Base-by-base conservation (phyloP, 2,888 invertebrate species). In the Drosophila subsilvestris region DNA sequence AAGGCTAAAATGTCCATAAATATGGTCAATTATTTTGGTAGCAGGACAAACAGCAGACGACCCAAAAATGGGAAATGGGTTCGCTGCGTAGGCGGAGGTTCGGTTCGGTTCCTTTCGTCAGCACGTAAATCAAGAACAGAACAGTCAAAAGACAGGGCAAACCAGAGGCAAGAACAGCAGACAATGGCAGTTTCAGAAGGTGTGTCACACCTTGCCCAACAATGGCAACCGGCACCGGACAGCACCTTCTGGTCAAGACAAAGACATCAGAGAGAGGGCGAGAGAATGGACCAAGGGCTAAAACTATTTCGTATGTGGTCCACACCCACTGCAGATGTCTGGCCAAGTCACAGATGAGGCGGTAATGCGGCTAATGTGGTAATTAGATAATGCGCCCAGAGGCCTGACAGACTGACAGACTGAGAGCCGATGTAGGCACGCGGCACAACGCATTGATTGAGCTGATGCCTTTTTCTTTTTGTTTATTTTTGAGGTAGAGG, bases 1-100 rank as follows among this genome's bases (percentile, higher is more conserved):
- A 89, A 87, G 88, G 83, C 86, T 84, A 83, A 88, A 90, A 88
- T 88, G 81, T 77, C 84, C 88, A 90, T 90, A 90, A 88, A 89
- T 90, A 90, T 86, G 84, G 82, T 61, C 88, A 89, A 89, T 89
- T 90, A 90, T 86, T 76, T 79, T 70, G 69, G 68, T 65, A 65
- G 63, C 74, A 75, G 71, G 68, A 70, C 74, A 76, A 68, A 72
- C 67, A 74, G 51, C 55, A 18, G 37, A 42, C 49, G 14, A 37
- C 37, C 37, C 37, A 37, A 37, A 37, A 37, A 37, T 14, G 37
- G 37, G 50, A 37, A 60, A 44, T 45, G 51, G 51, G 32, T 22
- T 25, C 20, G 47, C 60, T 49, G 57, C 50, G 60, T 61, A 60
- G 63, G 49, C 32, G 58, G 65, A 43, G 58, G 65, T 25, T 43